phyloP scores from a whole-genome alignment of 2,888 invertebrate genomes.

The Mycogona germanica region DNA sequence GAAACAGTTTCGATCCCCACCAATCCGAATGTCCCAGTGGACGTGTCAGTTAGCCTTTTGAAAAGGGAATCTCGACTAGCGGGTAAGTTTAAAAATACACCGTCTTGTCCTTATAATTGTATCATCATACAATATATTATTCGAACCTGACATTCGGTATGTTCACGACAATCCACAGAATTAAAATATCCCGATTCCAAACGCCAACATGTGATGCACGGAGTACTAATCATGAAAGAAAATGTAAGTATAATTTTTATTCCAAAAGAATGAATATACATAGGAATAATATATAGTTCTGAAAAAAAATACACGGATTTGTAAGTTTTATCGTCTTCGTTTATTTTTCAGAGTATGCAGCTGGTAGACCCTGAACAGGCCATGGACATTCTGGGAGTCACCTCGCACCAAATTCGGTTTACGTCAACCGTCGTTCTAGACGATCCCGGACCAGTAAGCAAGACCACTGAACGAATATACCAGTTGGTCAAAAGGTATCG shows the following conservation, averaged over 20 bases:
- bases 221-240: constrained; percentile 79
- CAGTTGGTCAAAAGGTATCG: constrained; percentile 51
- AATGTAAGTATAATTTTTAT: constrained; percentile 37
- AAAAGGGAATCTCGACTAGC: constrained; percentile 25
- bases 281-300: constrained; percentile 3
- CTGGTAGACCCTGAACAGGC: constrained; percentile 81
- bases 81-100: too few species aligned
- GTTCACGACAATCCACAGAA: constrained; percentile 3
- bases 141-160: background rate
- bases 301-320: background rate
- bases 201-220: constrained; percentile 71
- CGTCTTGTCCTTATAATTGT: too few species aligned
- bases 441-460: constrained; percentile 60
- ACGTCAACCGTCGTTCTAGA: constrained; percentile 77
- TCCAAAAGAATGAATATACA: background rate
- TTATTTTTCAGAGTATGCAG: constrained; percentile 47
- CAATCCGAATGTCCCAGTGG: constrained; percentile 75
- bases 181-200: constrained; percentile 59
- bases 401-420: constrained; percentile 56
- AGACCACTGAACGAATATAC: constrained; percentile 67
- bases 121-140: too few species aligned
- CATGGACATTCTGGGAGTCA: constrained; percentile 67
- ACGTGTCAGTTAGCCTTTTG: constrained; percentile 50
- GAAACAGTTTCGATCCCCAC: constrained; percentile 85
- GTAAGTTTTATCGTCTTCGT: background rate